Evolutionary conservation across 1,140 invertebrate species (phyloP).

Genomic region (Hycleus cichorii): DNA sequence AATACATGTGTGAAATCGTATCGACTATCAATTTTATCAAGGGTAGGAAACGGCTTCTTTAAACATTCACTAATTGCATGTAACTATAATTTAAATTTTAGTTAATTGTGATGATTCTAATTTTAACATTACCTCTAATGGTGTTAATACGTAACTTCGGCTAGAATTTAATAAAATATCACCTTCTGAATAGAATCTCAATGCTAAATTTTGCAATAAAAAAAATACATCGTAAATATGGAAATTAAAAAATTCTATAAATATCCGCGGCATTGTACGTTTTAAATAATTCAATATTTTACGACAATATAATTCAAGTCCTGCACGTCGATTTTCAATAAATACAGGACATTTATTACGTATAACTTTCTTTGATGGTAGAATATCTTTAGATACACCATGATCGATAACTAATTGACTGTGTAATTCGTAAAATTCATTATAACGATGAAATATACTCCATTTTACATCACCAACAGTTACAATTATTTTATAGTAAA

Average conservation of each 20-base stretch:
- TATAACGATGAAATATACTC: conserved; percentile 79
- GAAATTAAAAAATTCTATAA: conserved; percentile 73
- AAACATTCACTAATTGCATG: conserved; percentile 81
- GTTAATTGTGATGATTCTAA: conserved; percentile 4
- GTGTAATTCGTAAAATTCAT: conserved; percentile 81
- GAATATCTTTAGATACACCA: conserved; percentile 70
- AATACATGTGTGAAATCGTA: conserved; percentile 85
- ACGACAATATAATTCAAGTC: conserved; percentile 74
- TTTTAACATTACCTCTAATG: conserved; percentile 56
- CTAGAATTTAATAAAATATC: conserved; percentile 54
- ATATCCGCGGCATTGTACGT: conserved; percentile 63
- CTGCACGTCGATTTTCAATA: conserved; percentile 71
- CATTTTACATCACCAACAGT: conserved; percentile 64
- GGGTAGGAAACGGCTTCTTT: conserved; percentile 72
- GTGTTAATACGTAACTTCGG: conserved; percentile 58
- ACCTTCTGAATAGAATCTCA: conserved; percentile 62
- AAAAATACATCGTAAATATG: conserved; percentile 78
- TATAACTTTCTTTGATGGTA: conserved; percentile 84
- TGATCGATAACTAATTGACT: conserved; percentile 70
- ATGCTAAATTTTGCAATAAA: conserved; percentile 68
- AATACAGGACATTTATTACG: conserved; percentile 64
- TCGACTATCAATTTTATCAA: conserved; percentile 52
- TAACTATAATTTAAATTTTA: conserved; percentile 54
- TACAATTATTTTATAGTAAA: conserved; percentile 61
- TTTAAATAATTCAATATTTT: conserved; percentile 65